Conservation (phyloP, 35 echinoderm and acorn worm genomes). For the Diadema setosum region DNA sequence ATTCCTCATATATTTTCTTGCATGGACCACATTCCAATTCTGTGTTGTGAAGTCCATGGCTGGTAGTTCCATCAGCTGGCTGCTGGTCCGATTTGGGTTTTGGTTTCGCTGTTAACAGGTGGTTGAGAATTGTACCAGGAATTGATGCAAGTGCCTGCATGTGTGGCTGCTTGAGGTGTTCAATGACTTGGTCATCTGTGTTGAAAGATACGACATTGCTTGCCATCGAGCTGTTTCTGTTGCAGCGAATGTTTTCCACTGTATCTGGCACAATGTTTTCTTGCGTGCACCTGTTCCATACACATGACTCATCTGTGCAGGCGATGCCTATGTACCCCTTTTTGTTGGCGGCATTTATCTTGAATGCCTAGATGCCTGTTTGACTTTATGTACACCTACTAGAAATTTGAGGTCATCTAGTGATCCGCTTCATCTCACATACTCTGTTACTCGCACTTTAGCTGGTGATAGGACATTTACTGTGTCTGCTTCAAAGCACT, state of each 20-base stretch:
- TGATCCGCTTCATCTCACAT: too few relatives aligned
- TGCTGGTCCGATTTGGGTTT: neutral
- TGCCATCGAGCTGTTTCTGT: neutral
- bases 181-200: neutral
- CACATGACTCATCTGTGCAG: neutral
- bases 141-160: neutral
- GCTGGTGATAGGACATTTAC: too few relatives aligned
- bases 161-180: neutral
- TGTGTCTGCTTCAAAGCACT: too few relatives aligned
- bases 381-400: too few relatives aligned
- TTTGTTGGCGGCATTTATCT: conserved; percentile 20
- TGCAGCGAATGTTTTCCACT: conserved; percentile 3
- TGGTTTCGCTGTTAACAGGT: neutral
- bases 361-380: too few relatives aligned
- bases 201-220: conserved; percentile 3
- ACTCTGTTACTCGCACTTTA: too few relatives aligned
- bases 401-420: too few relatives aligned
- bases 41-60: neutral
- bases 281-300: conserved; percentile 13
- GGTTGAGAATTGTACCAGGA: neutral
- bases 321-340: conserved; percentile 13
- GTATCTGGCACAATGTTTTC: conserved; percentile 15
- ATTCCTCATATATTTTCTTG: neutral
- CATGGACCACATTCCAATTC: neutral
- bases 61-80: neutral